Evolutionary conservation across 2,113 vertebrate genomes (phyloP).

Genomic region (Pycnonotus jocosus): DNA sequence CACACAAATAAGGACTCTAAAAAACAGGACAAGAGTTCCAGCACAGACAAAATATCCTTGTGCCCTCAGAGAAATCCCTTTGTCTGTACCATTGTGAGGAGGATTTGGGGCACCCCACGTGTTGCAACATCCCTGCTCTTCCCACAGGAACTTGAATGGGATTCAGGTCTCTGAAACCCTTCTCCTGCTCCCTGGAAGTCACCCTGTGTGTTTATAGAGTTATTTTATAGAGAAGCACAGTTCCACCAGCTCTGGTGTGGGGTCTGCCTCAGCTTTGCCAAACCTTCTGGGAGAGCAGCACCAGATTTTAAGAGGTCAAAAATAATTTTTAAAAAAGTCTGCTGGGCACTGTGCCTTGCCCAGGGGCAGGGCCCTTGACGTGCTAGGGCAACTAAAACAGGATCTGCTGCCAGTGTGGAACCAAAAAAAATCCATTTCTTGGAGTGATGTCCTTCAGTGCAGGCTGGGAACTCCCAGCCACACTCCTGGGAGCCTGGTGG

Average conservation of each 20-base stretch:
- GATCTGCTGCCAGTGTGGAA: background rate
- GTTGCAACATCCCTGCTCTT: background rate
- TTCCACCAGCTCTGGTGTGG: background rate
- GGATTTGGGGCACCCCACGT: background rate
- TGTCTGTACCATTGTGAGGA: background rate
- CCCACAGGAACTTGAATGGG: background rate
- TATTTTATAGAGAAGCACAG: background rate
- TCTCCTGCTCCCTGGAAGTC: background rate
- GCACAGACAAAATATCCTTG: background rate
- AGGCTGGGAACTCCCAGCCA: background rate
- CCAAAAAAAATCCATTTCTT: background rate
- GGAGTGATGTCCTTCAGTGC: background rate
- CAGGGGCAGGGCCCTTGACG: accelerated
- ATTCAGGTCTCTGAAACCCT: background rate
- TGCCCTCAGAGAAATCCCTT: background rate
- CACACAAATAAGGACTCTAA: background rate
- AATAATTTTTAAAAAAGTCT: background rate
- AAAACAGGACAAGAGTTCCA: background rate
- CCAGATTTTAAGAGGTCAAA: background rate
- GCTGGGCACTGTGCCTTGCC: background rate
- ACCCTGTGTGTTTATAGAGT: background rate
- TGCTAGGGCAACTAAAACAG: background rate
- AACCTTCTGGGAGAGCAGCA: background rate
- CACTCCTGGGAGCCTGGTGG: background rate
- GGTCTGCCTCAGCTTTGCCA: background rate